Evolutionary conservation across 2,113 vertebrate species (phyloP), one percentile per base, ranked within the genome.

Genomic region (Vidua macroura): DNA sequence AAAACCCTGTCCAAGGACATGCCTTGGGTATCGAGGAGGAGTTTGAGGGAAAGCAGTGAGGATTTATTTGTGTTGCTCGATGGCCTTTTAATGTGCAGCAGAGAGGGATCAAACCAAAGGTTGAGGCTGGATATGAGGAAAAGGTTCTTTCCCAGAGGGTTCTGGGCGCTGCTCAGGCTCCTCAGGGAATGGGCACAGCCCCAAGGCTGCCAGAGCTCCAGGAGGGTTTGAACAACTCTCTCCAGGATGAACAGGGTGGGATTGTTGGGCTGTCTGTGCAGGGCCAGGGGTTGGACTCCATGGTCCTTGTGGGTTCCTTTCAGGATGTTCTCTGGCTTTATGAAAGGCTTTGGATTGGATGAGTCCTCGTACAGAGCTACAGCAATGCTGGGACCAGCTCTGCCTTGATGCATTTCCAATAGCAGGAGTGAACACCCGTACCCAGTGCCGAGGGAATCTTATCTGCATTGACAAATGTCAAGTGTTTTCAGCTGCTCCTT

Each of bases 181-280:
- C 70, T 17, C 55, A 69, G 70, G 62, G 30, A 46, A 76, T 46
- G 53, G 28, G 11, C 49, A 43, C 11, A 0, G 35, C 3, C 43
- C 43, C 2, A 0, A 35, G 31, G 49, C 51, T 74, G 31, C 33
- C 78, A 48, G 48, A 76, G 62, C 53, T 25, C 39, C 3, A 19
- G 68, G 43, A 73, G 10, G 0, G 0, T 33, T 67, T 24, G 52
- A 46, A 30, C 19, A 16, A 0, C 0, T 0, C 14, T 52, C 1
- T 3, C 30, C 53, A 55, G 70, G 37, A 8, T 59, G 62, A 24
- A 0, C 55, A 48, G 55, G 46, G 5, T 46, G 46, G 62, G 55
- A 6, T 13, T 83, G 46, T 1, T 62, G 63, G 28, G 18, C 20
- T 13, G 39, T 31, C 33, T 35, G 33, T 17, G 53, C 53, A 83